phyloP scores from a whole-genome alignment of 1,140 invertebrate species.

The Drosophila dunni region DNA sequence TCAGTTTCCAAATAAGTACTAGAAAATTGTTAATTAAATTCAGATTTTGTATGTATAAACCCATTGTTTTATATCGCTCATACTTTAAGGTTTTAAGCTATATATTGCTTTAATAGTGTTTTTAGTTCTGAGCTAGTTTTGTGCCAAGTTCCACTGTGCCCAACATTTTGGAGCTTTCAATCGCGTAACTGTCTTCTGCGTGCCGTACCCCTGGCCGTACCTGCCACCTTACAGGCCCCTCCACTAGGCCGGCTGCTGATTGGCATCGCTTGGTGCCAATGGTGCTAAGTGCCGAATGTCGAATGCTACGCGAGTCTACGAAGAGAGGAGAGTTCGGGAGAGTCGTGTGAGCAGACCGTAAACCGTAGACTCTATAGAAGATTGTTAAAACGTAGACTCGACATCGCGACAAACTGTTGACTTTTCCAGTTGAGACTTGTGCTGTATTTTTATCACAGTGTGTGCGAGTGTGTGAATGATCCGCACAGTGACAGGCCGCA shows the following conservation, averaged over 20 bases:
- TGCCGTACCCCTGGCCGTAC: neutral
- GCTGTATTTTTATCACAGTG: slow-evolving; percentile 40
- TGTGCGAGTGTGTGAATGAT: slow-evolving; percentile 60
- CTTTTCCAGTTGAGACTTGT: slow-evolving; percentile 64
- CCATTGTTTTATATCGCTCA: too few species aligned
- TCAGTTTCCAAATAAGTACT: too few species aligned
- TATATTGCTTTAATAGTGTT: too few species aligned
- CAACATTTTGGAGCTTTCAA: slow-evolving; percentile 10
- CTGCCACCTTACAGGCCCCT: neutral
- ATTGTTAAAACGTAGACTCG: slow-evolving; percentile 47
- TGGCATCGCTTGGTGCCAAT: slow-evolving; percentile 80
- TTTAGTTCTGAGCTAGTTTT: neutral
- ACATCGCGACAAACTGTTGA: slow-evolving; percentile 68
- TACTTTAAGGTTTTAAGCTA: too few species aligned
- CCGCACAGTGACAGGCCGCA: slow-evolving; percentile 75
- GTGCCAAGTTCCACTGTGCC: slow-evolving; percentile 15
- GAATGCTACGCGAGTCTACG: slow-evolving; percentile 42
- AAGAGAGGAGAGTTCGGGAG: neutral
- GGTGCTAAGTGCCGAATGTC: slow-evolving; percentile 81
- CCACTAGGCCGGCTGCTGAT: slow-evolving; percentile 50
- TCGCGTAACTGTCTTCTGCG: neutral
- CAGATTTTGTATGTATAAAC: too few species aligned
- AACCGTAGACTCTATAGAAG: slow-evolving; percentile 19
- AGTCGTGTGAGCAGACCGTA: slow-evolving; percentile 14
- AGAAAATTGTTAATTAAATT: neutral